Evolutionary conservation across 2,113 vertebrate species (phyloP), one percentile per base, ranked within the genome.

Genomic region (Phoxinus phoxinus): DNA sequence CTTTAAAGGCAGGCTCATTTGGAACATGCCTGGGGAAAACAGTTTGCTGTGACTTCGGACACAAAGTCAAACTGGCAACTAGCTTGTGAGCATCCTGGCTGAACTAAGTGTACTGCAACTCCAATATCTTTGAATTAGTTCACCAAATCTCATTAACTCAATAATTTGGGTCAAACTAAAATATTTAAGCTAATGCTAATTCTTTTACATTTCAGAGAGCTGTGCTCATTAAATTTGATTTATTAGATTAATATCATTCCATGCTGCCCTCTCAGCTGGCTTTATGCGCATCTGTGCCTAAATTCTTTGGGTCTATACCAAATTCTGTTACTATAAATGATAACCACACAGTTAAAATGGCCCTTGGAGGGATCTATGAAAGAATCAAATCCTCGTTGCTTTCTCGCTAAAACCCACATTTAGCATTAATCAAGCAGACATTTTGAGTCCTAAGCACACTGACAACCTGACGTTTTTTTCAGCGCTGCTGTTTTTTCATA

Each of bases 331-430:
- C 73, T 51, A 59, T 35, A 44, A 65, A 61, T 58, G 27, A 85
- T 85, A 35, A 15, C 61, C 67, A 75, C 58, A 74, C 72, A 85
- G 72, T 78, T 85, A 85, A 85, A 85, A 88, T 72, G 48, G 11
- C 13, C 61, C 81, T 89, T 89, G 41, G 41, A 76, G 48, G 19
- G 61, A 86, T 27, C 73, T 79, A 48, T 37, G 27, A 27, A 3
- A 21, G 78, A 15, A 1, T 25, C 72, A 80, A 79, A 77, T 30
- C 56, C 7, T 87, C 11, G 1, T 58, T 72, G 63, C 72, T 80
- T 53, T 44, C 30, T 74, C 37, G 23, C 72, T 23, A 58, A 77
- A 77, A 32, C 53, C 23, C 35, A 8, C 35, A 19, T 59, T 79
- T 79, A 59, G 56, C 37, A 25, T 44, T 8, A 46, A 63, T 44